These are phyloP conservation scores for Spicauda simplicius DNA, from an alignment of 2,888 invertebrate genomes.

Conservation along the genomic window DNA sequence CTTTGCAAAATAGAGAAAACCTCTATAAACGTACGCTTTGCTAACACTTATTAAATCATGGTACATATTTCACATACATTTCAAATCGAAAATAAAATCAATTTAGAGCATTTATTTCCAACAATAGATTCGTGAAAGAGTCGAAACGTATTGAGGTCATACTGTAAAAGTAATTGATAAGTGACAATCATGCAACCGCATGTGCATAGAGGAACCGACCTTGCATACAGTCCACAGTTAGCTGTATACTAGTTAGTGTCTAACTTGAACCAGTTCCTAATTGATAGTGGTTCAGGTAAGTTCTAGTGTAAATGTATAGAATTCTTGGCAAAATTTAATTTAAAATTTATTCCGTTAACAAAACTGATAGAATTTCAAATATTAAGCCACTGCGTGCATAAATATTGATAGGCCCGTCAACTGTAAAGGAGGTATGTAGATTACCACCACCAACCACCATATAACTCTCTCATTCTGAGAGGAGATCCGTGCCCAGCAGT, in stretches of 20 bases:
- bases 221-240: neutral
- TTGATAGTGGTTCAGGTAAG: conserved; percentile 2
- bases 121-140: neutral
- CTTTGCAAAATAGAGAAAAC: too few relatives aligned
- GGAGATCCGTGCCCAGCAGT: too few relatives aligned
- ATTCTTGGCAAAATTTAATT: neutral
- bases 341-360: neutral
- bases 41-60: too few relatives aligned
- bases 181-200: neutral
- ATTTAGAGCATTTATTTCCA: neutral
- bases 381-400: neutral
- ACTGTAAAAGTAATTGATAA: conserved; percentile 1
- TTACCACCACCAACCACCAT: too few relatives aligned
- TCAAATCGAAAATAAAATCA: neutral
- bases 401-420: neutral
- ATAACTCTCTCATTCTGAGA: too few relatives aligned
- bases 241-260: neutral
- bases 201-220: neutral
- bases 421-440: neutral
- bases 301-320: neutral
- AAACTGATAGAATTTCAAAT: neutral
- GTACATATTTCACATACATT: neutral
- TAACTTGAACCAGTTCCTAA: conserved; percentile 6
- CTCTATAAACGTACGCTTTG: too few relatives aligned
- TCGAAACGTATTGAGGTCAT: neutral